These are phyloP conservation scores for Stichopus horrens DNA, from an alignment of 53 echinoderm and acorn worm genomes.

Conservation along the genomic window DNA sequence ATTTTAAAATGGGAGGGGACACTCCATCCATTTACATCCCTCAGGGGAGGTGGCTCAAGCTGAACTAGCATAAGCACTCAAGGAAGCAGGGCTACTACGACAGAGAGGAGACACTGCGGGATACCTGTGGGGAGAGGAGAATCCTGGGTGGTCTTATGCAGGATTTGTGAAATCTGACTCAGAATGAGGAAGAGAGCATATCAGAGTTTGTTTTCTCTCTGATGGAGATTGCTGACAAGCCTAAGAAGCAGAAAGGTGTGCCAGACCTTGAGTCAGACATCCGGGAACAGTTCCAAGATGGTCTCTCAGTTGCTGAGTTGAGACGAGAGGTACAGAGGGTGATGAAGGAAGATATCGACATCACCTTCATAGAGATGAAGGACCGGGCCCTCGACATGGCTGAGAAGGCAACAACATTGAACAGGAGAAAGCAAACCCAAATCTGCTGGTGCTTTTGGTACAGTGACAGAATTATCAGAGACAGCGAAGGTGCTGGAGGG, in stretches of 20 bases:
- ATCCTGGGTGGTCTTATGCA: too few relatives aligned
- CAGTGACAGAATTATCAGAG: too few relatives aligned
- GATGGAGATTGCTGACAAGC: not conserved
- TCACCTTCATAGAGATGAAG: slow-evolving; percentile 34
- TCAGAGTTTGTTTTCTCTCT: not conserved
- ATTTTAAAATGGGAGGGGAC: too few relatives aligned
- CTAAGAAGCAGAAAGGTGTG: not conserved
- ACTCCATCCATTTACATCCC: too few relatives aligned
- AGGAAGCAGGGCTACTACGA: too few relatives aligned
- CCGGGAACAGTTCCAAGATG: slow-evolving; percentile 38
- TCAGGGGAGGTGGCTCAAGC: too few relatives aligned
- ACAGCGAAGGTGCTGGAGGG: too few relatives aligned
- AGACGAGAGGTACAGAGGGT: slow-evolving; percentile 26
- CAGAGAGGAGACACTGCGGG: too few relatives aligned
- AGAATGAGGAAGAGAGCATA: not conserved
- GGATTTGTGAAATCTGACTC: not conserved
- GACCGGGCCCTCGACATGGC: slow-evolving; percentile 53
- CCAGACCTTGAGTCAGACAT: slow-evolving; percentile 19
- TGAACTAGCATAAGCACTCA: too few relatives aligned
- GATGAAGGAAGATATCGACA: slow-evolving; percentile 22
- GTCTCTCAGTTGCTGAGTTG: slow-evolving; percentile 12
- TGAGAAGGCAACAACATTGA: slow-evolving; percentile 1
- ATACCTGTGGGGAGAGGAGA: too few relatives aligned
- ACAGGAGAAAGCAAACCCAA: too few relatives aligned
- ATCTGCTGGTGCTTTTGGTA: too few relatives aligned